Evolutionary conservation across 2,888 invertebrate genomes (phyloP).

Genomic region (Yponomeuta plumbellus): DNA sequence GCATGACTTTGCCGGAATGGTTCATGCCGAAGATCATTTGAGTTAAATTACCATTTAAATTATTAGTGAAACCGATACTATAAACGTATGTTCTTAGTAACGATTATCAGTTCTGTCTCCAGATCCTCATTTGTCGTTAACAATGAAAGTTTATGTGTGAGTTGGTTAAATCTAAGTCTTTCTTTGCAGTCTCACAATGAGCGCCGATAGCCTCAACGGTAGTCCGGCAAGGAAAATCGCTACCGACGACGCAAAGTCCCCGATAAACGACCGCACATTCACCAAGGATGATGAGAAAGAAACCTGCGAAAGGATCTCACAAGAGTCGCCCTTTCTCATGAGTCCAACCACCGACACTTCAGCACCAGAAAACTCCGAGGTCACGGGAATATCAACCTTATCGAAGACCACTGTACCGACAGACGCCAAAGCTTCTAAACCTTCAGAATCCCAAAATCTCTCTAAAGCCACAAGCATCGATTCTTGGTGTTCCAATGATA

Average conservation of each 20-base stretch:
- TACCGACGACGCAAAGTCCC: constrained; percentile 34
- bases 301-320: constrained; percentile 57
- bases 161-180: neutral
- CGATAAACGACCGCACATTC: constrained; percentile 55
- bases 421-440: constrained; percentile 67
- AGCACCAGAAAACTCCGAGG: constrained; percentile 49
- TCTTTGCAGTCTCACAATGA: constrained; percentile 61
- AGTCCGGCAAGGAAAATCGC: constrained; percentile 42
- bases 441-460: constrained; percentile 61
- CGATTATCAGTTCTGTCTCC: no score
- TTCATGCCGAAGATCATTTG: neutral
- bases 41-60: no score
- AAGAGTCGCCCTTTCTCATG: constrained; percentile 62
- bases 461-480: constrained; percentile 78
- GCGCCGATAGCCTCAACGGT: constrained; percentile 67
- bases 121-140: neutral
- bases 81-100: no score
- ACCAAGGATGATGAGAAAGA: constrained; percentile 54
- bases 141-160: neutral
- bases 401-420: constrained; percentile 69
- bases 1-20: no score
- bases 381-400: constrained; percentile 61
- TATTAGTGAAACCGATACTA: no score
- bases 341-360: constrained; percentile 63
- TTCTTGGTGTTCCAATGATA: constrained; percentile 80